Evolutionary conservation across 2,113 vertebrate species (phyloP).

Genomic region (Lepidothrix coronata): DNA sequence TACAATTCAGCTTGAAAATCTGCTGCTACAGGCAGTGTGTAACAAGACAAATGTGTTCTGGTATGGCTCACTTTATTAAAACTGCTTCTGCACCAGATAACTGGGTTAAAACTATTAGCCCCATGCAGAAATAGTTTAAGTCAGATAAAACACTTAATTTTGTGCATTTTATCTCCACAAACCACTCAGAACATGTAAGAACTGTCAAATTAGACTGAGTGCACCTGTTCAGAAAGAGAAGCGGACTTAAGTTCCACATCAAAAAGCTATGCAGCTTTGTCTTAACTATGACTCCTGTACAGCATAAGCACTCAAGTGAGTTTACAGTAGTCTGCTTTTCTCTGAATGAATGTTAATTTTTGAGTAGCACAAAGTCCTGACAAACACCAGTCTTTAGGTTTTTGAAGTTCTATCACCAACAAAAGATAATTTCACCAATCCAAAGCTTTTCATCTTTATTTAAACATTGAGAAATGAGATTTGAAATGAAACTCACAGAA

Average conservation of each 20-base stretch:
- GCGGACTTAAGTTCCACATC: neutral
- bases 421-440: neutral
- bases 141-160: neutral
- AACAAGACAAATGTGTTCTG: neutral
- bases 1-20: neutral
- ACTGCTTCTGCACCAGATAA: neutral
- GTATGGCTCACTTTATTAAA: neutral
- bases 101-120: neutral
- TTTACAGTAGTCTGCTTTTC: neutral
- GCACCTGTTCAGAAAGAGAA: neutral
- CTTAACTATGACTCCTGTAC: neutral
- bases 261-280: neutral
- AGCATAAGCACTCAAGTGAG: neutral
- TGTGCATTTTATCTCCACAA: neutral
- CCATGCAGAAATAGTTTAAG: too few species aligned
- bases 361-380: neutral
- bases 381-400: neutral
- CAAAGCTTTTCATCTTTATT: constrained; percentile 22
- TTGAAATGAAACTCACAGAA: neutral
- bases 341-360: neutral
- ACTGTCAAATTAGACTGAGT: neutral
- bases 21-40: neutral
- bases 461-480: neutral
- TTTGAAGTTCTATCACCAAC: neutral
- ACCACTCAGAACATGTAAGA: neutral